Evolutionary conservation across 2,797 vertebrate species (phyloP).

Genomic region (Chromobotia macracanthus): DNA sequence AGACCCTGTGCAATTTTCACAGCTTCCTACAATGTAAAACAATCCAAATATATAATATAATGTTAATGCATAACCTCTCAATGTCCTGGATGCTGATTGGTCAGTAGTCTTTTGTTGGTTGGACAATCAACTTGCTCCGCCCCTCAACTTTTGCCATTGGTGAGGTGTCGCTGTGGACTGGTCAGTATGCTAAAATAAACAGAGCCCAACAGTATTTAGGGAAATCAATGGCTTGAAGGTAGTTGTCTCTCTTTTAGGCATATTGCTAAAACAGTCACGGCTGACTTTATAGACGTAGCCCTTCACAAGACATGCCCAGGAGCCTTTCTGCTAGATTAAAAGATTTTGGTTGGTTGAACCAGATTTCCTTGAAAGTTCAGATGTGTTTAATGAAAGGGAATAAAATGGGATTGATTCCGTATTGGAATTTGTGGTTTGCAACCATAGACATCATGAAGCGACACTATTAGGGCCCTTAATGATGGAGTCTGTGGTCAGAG

Average conservation of each 20-base stretch:
- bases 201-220: not conserved
- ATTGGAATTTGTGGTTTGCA: conserved; percentile 17
- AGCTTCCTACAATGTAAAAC: not conserved
- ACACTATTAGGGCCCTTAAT: conserved; percentile 39
- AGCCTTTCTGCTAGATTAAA: not conserved
- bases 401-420: not conserved
- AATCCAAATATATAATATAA: not conserved
- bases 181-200: not conserved
- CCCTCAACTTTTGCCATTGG: no score
- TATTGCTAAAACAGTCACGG: not conserved
- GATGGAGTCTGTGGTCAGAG: conserved; percentile 38
- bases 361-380: not conserved
- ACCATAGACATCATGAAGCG: conserved; percentile 23
- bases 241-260: not conserved
- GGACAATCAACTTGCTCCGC: no score
- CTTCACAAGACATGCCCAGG: not conserved
- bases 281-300: not conserved
- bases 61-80: not conserved
- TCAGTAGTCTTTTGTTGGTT: not conserved
- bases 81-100: not conserved
- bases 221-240: not conserved
- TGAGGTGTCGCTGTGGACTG: no score
- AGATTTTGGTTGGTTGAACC: not conserved
- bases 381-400: conserved; percentile 1
- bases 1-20: not conserved